Evolutionary conservation across 2,888 invertebrate genomes (phyloP).

Genomic region (Agrochola macilenta): DNA sequence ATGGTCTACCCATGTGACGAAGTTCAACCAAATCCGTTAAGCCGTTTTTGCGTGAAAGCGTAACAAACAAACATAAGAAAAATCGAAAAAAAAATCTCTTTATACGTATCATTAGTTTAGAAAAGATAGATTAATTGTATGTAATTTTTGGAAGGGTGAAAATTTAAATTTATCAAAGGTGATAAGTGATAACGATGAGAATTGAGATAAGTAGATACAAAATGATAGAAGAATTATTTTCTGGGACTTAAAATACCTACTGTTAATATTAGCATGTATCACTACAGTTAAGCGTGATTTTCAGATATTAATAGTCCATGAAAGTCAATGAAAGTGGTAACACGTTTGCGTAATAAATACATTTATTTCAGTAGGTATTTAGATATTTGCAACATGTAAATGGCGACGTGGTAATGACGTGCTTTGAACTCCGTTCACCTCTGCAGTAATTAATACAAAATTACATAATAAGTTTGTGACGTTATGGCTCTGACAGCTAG

Average conservation of each 20-base stretch:
- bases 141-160: no score
- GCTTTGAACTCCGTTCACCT: slow-evolving; percentile 32
- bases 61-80: no score
- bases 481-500: neutral
- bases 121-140: neutral
- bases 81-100: no score
- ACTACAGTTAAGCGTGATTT: neutral
- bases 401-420: slow-evolving; percentile 28
- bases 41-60: no score
- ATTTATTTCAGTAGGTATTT: slow-evolving; percentile 13
- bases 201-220: no score
- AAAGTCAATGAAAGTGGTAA: neutral
- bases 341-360: slow-evolving; percentile 5
- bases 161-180: no score
- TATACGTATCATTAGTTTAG: no score
- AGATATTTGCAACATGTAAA: slow-evolving; percentile 25
- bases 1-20: no score
- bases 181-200: neutral
- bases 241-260: neutral
- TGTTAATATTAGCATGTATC: neutral
- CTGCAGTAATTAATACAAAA: slow-evolving; percentile 18
- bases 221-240: neutral
- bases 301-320: neutral
- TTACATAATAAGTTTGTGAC: slow-evolving; percentile 24
- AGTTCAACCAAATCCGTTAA: no score